These are phyloP conservation scores for Phoronis australis DNA, from an alignment of 2,888 invertebrate genomes.

Conservation along the genomic window DNA sequence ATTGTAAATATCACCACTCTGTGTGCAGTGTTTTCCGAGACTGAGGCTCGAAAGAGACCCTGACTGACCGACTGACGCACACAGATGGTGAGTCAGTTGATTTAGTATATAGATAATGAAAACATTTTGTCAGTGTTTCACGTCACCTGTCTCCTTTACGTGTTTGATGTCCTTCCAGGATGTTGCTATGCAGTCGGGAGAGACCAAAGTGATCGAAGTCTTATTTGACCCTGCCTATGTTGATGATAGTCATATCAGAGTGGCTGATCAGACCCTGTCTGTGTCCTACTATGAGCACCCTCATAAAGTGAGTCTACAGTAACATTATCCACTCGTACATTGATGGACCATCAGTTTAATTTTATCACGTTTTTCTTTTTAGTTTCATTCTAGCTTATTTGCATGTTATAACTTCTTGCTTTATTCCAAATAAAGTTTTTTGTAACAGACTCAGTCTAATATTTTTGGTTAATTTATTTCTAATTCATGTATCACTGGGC, in stretches of 20 bases:
- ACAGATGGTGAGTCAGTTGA: background rate
- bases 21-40: too few species aligned
- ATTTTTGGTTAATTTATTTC: too few species aligned
- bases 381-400: too few species aligned
- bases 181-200: slow-evolving; percentile 33
- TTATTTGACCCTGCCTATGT: slow-evolving; percentile 51
- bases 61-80: background rate
- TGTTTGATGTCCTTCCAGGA: slow-evolving; percentile 23
- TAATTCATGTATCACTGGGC: too few species aligned
- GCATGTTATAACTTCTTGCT: too few species aligned
- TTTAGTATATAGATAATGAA: background rate
- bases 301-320: slow-evolving; percentile 44
- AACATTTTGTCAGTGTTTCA: background rate
- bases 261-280: slow-evolving; percentile 43
- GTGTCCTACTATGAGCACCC: slow-evolving; percentile 51
- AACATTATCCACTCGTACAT: too few species aligned
- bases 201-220: slow-evolving; percentile 33
- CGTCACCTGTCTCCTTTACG: background rate
- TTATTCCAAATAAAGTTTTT: too few species aligned
- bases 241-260: slow-evolving; percentile 47
- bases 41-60: too few species aligned
- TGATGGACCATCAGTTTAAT: too few species aligned
- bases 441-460: too few species aligned
- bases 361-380: too few species aligned
- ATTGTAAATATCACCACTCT: too few species aligned